Evolutionary conservation across 2,888 invertebrate species (phyloP).

Genomic region (Halictus quadricinctus): DNA sequence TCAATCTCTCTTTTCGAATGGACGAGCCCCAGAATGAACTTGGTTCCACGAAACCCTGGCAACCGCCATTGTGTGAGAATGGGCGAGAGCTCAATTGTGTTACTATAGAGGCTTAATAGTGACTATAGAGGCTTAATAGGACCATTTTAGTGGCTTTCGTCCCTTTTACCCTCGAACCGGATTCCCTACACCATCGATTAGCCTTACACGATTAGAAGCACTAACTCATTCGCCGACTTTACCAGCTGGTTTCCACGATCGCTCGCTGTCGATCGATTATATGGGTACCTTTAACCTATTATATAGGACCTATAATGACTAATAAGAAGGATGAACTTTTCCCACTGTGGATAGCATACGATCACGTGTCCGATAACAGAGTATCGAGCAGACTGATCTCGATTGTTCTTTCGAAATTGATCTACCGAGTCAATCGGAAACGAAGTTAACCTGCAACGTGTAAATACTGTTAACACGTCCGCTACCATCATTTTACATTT

Average conservation of each 20-base stretch:
- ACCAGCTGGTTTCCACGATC: slow-evolving; percentile 43
- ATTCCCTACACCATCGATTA: slow-evolving; percentile 75
- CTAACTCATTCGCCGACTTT: slow-evolving; percentile 73
- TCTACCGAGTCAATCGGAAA: not conserved
- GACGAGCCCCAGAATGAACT: slow-evolving; percentile 35
- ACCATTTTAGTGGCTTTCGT: slow-evolving; percentile 71
- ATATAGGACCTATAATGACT: slow-evolving; percentile 67
- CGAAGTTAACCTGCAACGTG: too few relatives aligned
- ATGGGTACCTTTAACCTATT: slow-evolving; percentile 48
- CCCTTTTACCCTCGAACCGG: slow-evolving; percentile 68
- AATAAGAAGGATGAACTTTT: slow-evolving; percentile 47
- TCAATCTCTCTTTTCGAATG: slow-evolving; percentile 35
- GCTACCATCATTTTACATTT: too few relatives aligned
- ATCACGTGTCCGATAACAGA: not conserved
- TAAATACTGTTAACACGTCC: too few relatives aligned
- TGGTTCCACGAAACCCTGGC: slow-evolving; percentile 59
- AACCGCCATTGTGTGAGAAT: slow-evolving; percentile 63
- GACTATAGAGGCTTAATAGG: slow-evolving; percentile 68
- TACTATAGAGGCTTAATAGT: slow-evolving; percentile 50
- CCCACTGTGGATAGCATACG: not conserved
- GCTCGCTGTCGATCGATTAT: slow-evolving; percentile 58
- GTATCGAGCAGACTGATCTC: not conserved
- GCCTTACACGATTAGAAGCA: slow-evolving; percentile 78
- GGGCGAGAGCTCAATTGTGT: slow-evolving; percentile 54
- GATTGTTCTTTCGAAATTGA: not conserved